Percentiles rank a stretch among this genome's conserved stretches.
phyloP scores from a whole-genome alignment of 2,797 vertebrate species.

The Rhinella marina region DNA sequence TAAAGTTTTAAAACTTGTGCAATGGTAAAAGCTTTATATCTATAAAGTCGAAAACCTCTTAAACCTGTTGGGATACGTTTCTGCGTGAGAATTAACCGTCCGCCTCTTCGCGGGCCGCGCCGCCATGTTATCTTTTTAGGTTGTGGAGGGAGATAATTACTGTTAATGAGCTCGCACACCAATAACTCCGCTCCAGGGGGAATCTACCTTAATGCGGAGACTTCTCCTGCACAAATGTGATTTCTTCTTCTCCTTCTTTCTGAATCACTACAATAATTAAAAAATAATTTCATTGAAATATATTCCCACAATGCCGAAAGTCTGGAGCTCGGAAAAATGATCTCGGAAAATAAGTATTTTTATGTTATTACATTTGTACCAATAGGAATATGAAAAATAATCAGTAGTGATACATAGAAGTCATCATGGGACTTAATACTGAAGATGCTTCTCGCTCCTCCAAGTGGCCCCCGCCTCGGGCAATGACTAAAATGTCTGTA shows the following conservation, averaged over 20 bases:
- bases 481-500: not conserved
- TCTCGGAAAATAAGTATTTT: not conserved
- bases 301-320: not conserved
- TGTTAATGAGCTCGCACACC: constrained; percentile 28
- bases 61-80: not conserved
- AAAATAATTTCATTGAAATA: constrained; percentile 23
- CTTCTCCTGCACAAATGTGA: constrained; percentile 9
- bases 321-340: not conserved
- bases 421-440: not conserved
- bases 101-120: not conserved
- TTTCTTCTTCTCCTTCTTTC: constrained; percentile 6
- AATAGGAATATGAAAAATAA: not conserved
- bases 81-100: no score
- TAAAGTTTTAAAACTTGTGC: not conserved
- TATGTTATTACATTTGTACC: not conserved
- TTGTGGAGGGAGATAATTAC: constrained; percentile 27
- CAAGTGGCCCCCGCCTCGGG: not conserved
- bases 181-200: not conserved
- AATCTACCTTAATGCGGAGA: not conserved
- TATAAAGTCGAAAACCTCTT: not conserved
- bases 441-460: not conserved
- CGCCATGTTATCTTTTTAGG: not conserved
- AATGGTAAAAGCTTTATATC: not conserved
- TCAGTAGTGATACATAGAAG: not conserved
- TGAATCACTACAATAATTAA: constrained; percentile 1